Evolutionary conservation across 1,140 invertebrate genomes (phyloP).

Genomic region (Cepaea nemoralis): DNA sequence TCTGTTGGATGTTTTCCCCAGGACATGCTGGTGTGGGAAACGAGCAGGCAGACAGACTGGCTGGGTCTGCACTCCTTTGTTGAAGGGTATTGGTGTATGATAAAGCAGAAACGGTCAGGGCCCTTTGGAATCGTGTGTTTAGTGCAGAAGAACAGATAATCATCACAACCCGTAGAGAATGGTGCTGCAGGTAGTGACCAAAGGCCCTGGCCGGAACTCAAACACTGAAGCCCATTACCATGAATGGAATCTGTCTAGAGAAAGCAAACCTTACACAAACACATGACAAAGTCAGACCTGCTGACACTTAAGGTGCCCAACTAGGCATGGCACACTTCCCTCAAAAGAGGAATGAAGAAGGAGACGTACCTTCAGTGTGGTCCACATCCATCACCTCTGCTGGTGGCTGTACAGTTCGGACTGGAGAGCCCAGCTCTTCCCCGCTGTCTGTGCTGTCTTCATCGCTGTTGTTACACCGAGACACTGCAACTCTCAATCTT

Average conservation of each 20-base stretch:
- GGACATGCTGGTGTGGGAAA: too few relatives aligned
- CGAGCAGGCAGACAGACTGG: too few relatives aligned
- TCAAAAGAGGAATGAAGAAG: not conserved
- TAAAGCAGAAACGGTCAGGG: too few relatives aligned
- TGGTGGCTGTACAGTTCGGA: conserved; percentile 54
- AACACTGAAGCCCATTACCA: not conserved
- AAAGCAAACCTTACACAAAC: too few relatives aligned
- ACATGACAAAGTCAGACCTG: not conserved
- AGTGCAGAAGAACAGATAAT: too few relatives aligned
- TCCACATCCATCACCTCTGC: conserved; percentile 74
- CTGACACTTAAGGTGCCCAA: not conserved
- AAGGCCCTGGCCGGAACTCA: not conserved
- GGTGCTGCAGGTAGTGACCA: too few relatives aligned
- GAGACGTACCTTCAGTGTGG: conserved; percentile 71
- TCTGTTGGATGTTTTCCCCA: too few relatives aligned
- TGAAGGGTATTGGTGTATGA: too few relatives aligned
- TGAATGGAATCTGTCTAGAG: not conserved
- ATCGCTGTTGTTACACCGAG: conserved; percentile 55
- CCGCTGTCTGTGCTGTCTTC: conserved; percentile 68
- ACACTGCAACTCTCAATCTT: conserved; percentile 50
- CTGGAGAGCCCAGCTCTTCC: conserved; percentile 69
- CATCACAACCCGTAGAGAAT: too few relatives aligned
- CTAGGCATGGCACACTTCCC: not conserved
- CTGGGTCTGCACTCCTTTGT: too few relatives aligned
- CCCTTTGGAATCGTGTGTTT: too few relatives aligned